A percentile compares a stretch with the other conserved stretches of the same genome.
These are phyloP conservation scores for Listrodromus nycthemerus DNA, from an alignment of 2,888 invertebrate species.

Conservation along the genomic window DNA sequence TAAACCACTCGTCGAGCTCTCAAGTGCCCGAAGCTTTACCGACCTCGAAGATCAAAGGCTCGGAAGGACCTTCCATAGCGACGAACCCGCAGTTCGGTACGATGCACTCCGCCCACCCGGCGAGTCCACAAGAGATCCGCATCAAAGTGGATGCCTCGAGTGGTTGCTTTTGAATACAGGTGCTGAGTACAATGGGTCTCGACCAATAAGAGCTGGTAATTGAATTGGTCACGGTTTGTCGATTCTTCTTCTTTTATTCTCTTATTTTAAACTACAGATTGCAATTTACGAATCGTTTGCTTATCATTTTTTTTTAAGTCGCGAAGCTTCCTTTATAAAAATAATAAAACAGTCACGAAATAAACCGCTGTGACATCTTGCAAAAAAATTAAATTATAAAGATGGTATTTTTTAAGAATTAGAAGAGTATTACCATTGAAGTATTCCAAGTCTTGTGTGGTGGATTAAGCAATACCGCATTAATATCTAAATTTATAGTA, in stretches of 20 bases:
- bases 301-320: too few species aligned
- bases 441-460: too few species aligned
- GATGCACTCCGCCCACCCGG: background rate
- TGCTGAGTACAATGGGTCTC: background rate
- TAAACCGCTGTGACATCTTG: too few species aligned
- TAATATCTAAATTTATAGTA: too few species aligned
- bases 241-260: background rate
- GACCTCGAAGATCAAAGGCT: slow-evolving; percentile 49
- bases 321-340: too few species aligned
- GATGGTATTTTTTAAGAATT: too few species aligned
- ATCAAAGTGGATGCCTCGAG: slow-evolving; percentile 29
- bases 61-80: slow-evolving; percentile 7
- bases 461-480: too few species aligned
- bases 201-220: background rate
- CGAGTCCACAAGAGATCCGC: slow-evolving; percentile 26
- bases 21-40: slow-evolving; percentile 11
- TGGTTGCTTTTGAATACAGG: slow-evolving; percentile 25
- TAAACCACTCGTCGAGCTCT: slow-evolving; percentile 6
- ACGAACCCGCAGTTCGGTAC: background rate
- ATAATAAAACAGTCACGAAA: too few species aligned
- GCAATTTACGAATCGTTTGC: background rate
- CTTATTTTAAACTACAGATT: background rate
- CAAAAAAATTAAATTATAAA: too few species aligned
- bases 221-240: background rate
- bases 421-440: too few species aligned